Conservation (phyloP, 2,113 vertebrate species). For the Capreolus pygargus region DNA sequence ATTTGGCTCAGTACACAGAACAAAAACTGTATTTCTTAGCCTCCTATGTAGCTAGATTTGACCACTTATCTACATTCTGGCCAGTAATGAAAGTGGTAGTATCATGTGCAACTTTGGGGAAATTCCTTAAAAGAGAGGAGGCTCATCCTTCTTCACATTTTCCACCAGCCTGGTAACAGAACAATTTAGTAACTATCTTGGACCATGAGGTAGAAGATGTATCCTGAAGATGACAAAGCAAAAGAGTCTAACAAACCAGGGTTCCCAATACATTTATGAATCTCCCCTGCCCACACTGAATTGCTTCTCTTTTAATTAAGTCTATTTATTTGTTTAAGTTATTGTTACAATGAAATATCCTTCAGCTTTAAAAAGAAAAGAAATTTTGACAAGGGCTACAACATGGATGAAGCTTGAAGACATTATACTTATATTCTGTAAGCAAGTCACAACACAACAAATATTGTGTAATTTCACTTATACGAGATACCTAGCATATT, state of each 20-base stretch:
- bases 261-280: neutral
- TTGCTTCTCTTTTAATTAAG: neutral
- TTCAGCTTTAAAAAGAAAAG: neutral
- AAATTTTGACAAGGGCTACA: neutral
- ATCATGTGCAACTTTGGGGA: neutral
- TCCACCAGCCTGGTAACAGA: neutral
- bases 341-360: neutral
- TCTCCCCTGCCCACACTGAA: neutral
- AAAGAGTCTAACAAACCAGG: neutral
- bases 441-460: neutral
- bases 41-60: neutral
- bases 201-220: neutral
- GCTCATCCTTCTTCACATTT: neutral
- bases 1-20: neutral
- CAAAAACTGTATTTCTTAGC: neutral
- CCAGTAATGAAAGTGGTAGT: neutral
- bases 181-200: neutral
- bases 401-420: neutral
- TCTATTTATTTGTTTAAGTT: neutral
- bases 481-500: neutral
- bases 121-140: neutral
- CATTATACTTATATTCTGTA: neutral
- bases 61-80: neutral
- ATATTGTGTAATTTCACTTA: neutral
- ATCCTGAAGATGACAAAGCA: neutral